A percentile compares a stretch with the other conserved stretches of the same genome.
Evolutionary conservation across 2,888 invertebrate species (phyloP).

Genomic region (Zygogramma bicolorata): DNA sequence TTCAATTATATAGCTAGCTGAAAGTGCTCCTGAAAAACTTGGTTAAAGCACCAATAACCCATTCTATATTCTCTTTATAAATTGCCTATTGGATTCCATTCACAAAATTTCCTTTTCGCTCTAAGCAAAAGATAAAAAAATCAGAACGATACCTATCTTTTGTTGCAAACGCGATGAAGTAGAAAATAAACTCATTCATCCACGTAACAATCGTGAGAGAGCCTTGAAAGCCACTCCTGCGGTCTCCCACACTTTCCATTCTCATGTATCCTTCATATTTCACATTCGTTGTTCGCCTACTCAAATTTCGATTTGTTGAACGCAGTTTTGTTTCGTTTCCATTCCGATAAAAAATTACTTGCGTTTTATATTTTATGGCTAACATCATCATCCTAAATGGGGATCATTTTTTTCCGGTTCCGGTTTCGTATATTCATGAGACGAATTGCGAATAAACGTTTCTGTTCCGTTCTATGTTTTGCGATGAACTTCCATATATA

Average conservation of each 20-base stretch:
- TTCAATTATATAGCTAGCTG: too few relatives aligned
- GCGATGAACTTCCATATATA: not conserved
- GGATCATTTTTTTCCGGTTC: slow-evolving; percentile 4
- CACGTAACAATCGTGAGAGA: not conserved
- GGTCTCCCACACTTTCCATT: not conserved
- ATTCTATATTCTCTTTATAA: too few relatives aligned
- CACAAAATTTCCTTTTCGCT: too few relatives aligned
- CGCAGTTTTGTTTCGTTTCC: slow-evolving; percentile 5
- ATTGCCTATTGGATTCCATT: too few relatives aligned
- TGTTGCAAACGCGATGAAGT: too few relatives aligned
- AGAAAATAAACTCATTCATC: not conserved
- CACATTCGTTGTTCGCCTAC: not conserved
- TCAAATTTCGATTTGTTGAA: slow-evolving; percentile 10
- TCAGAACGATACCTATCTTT: too few relatives aligned
- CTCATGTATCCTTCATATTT: not conserved
- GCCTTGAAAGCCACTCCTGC: not conserved
- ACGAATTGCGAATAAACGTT: not conserved
- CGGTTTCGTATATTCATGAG: slow-evolving; percentile 6
- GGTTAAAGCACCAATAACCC: too few relatives aligned
- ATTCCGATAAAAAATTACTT: slow-evolving; percentile 9
- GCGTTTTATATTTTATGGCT: not conserved
- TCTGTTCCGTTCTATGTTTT: not conserved
- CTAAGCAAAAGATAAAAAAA: too few relatives aligned
- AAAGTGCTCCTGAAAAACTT: too few relatives aligned
- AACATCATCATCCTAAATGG: slow-evolving; percentile 7